Evolutionary conservation across 2,888 invertebrate species (phyloP), one percentile per base, ranked within the genome.

Genomic region (Chaetogeoica ovagalla): DNA sequence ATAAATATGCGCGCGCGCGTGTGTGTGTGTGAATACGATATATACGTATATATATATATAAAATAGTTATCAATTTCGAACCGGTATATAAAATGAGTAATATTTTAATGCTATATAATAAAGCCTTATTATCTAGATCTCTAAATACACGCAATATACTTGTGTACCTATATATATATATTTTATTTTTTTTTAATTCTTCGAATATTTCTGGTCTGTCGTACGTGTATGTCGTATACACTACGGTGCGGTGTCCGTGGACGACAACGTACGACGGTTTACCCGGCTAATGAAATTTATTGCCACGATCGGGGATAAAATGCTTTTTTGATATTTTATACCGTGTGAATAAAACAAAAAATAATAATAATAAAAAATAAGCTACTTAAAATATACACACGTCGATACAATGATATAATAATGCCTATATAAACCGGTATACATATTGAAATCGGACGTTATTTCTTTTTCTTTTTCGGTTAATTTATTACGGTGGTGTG

Each of bases 291-390:
- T 71, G 79, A 79, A 79, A 79, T 79, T 79, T 79, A 79, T 79
- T 79, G 79, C 79, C 63, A 55, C 71, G 79, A 79, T 79, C 70
- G 79, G 70, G 79, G 79, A 79, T 79, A 79, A 79, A 79, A 79
- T 71, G 63, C 62, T 79, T 79, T 79, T 79, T 79, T 79, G 70
- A 70, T 79, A 79, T 79, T 77, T 77, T 77, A 77, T 77, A 77
- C 77, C 77, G 77, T 77, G 77, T 77, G 77, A 77, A 77, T 69
- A 77, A 65, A 30, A 65, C 59, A 75, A 68, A 57, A 74, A 74
- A 30, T 52, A 52, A 30, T n/a, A n/a, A 69, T 69, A 69, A 30
- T 69, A 66, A 57, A 74, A 76, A 62, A 70, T 71, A 71, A 79
- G 79, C 79, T 79, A 79, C 79, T 79, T 79, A 71, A 71, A 79